Evolutionary conservation across 1,140 invertebrate genomes (phyloP).

Genomic region (Hermetia illucens): DNA sequence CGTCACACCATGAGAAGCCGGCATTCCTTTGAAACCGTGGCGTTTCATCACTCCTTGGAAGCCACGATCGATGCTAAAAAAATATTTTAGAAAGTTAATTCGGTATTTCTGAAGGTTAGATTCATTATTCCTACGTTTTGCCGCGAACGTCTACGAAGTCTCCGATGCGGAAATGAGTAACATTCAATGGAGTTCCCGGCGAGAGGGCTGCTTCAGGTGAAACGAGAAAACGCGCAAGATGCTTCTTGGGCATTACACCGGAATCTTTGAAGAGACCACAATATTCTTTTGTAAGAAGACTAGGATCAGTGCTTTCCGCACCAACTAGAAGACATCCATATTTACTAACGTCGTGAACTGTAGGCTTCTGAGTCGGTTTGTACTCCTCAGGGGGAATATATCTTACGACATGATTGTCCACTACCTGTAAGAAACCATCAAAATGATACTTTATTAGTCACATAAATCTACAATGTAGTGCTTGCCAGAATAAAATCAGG

Average conservation of each 20-base stretch:
- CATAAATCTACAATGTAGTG: slow-evolving; percentile 2
- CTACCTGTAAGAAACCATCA: slow-evolving; percentile 42
- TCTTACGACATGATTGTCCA: slow-evolving; percentile 92
- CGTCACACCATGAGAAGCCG: slow-evolving; percentile 80
- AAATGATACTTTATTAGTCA: neutral
- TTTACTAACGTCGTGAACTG: slow-evolving; percentile 27
- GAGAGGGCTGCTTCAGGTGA: slow-evolving; percentile 75
- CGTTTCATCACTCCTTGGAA: slow-evolving; percentile 97
- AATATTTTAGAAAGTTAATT: neutral
- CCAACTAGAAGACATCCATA: slow-evolving; percentile 72
- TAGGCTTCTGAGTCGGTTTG: slow-evolving; percentile 36
- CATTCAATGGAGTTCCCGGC: slow-evolving; percentile 79
- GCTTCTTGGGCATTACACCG: slow-evolving; percentile 80
- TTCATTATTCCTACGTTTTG: slow-evolving; percentile 63
- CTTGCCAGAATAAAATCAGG: too few species aligned
- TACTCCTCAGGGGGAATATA: slow-evolving; percentile 77
- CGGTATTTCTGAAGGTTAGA: slow-evolving; percentile 1
- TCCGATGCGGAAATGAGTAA: slow-evolving; percentile 80
- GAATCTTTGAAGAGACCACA: slow-evolving; percentile 70
- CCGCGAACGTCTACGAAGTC: slow-evolving; percentile 81
- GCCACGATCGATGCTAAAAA: slow-evolving; percentile 70
- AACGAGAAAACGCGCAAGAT: slow-evolving; percentile 70
- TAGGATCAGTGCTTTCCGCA: slow-evolving; percentile 77
- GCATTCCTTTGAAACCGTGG: slow-evolving; percentile 90
- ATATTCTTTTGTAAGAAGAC: slow-evolving; percentile 77